These are phyloP conservation scores for Myopa testacea DNA, from an alignment of 2,888 invertebrate species.

Conservation along the genomic window DNA sequence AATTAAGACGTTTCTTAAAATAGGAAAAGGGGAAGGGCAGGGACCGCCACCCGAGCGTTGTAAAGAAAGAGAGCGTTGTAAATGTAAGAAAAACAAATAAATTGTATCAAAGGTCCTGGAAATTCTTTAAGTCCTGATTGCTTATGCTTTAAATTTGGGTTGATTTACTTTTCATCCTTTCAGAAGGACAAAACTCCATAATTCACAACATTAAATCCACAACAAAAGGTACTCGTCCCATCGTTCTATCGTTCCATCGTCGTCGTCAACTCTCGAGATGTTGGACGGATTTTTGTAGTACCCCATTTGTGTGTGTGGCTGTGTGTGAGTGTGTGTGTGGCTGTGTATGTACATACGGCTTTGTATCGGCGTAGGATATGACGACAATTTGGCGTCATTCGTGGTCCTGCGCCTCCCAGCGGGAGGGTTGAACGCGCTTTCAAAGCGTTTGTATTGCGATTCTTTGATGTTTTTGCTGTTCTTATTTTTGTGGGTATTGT, in stretches of 20 bases:
- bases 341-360: neutral
- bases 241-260: neutral
- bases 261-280: no score
- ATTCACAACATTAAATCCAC: neutral
- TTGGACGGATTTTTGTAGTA: no score
- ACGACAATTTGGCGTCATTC: conserved; percentile 21
- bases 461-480: neutral
- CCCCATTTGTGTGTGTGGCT: neutral
- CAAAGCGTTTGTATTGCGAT: neutral
- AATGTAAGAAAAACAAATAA: neutral
- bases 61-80: no score
- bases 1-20: neutral
- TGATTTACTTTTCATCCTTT: neutral
- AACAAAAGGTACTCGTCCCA: neutral
- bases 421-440: neutral
- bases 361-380: neutral
- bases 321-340: neutral
- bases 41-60: no score
- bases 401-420: neutral
- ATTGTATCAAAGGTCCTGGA: neutral
- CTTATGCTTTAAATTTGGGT: conserved; percentile 9
- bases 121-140: neutral
- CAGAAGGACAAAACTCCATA: neutral
- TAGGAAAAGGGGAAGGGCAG: neutral
- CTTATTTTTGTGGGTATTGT: neutral